phyloP scores from a whole-genome alignment of 2,113 vertebrate genomes.

The Spheniscus mendiculus region DNA sequence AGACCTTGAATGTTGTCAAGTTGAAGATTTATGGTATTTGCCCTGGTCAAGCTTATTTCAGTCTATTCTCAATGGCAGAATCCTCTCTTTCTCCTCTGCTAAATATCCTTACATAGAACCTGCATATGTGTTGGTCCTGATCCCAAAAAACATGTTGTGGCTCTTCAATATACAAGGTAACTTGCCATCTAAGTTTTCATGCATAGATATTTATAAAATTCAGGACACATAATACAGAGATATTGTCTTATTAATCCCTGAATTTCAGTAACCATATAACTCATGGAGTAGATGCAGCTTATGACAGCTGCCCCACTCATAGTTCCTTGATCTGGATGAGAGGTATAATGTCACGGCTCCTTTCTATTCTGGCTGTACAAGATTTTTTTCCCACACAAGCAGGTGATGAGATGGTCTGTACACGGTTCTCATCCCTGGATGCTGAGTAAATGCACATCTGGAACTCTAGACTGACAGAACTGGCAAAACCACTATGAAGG shows the following conservation, averaged over 20 bases:
- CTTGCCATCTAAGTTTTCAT: not conserved
- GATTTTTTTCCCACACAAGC: not conserved
- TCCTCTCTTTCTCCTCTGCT: not conserved
- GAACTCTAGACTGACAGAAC: not conserved
- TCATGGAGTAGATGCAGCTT: not conserved
- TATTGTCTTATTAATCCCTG: not conserved
- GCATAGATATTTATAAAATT: not conserved
- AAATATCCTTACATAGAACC: not conserved
- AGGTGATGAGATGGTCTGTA: not conserved
- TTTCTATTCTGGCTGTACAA: not conserved
- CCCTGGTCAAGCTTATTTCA: not conserved
- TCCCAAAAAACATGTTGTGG: not conserved
- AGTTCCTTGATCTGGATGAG: not conserved
- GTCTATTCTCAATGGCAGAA: not conserved
- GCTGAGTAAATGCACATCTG: not conserved
- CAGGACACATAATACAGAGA: not conserved
- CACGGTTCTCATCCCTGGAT: not conserved
- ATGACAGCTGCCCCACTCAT: not conserved
- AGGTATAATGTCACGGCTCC: not conserved
- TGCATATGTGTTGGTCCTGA: not conserved
- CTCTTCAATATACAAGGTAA: not conserved
- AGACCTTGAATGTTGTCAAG: not conserved
- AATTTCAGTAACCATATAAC: not conserved
- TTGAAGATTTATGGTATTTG: not conserved
- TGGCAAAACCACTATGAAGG: not conserved